Evolutionary conservation across 2,888 invertebrate genomes (phyloP).

Genomic region (Trachelus stipa): DNA sequence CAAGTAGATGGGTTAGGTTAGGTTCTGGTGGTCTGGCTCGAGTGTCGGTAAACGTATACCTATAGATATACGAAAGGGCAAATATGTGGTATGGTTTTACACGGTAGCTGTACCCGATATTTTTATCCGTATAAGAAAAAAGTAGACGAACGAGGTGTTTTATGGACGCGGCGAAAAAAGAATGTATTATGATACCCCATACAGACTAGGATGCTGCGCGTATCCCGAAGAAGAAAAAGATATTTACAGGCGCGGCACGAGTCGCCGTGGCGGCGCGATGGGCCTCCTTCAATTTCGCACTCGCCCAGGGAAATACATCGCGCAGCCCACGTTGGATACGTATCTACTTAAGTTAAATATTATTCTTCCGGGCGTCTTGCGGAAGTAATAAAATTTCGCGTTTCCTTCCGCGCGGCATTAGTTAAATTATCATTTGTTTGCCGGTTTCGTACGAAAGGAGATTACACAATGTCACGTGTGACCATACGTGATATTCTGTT

Average conservation of each 20-base stretch:
- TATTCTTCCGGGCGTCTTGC: not conserved
- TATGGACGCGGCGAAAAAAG: not conserved
- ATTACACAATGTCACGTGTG: not conserved
- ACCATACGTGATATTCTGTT: not conserved
- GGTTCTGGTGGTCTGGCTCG: not conserved
- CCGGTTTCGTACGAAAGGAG: not conserved
- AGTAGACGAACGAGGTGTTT: not conserved
- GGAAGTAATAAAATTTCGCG: not conserved
- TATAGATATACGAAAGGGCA: not conserved
- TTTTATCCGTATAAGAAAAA: not conserved
- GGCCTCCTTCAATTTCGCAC: not conserved
- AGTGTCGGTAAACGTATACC: not conserved
- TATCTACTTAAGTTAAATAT: not conserved
- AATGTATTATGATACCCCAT: not conserved
- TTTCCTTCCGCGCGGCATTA: not conserved
- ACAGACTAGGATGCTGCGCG: not conserved
- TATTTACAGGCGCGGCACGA: not conserved
- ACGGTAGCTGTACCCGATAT: not conserved
- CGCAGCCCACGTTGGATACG: not conserved
- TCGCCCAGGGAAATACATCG: not conserved
- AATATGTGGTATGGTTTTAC: not conserved
- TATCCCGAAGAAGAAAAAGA: not conserved
- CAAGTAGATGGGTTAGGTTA: not conserved
- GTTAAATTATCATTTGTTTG: not conserved
- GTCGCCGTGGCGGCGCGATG: not conserved